phyloP scores from a whole-genome alignment of 2,113 vertebrate genomes.

The Sylvietta virens region DNA sequence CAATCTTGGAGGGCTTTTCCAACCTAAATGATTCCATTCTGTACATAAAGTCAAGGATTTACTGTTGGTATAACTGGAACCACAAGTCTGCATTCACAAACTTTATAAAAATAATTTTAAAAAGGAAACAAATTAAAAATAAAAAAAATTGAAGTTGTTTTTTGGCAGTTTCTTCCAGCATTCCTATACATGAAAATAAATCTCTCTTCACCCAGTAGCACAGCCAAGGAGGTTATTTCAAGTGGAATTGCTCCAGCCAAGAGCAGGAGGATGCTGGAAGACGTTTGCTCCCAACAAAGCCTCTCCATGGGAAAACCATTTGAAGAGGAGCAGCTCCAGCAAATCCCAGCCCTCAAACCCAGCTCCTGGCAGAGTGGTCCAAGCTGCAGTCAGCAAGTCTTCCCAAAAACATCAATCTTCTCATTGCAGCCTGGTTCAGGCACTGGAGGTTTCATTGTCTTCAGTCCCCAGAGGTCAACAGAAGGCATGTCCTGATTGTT shows the following conservation, averaged over 20 bases:
- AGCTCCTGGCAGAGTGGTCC: background rate
- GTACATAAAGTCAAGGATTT: background rate
- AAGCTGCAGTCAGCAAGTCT: background rate
- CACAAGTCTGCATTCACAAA: background rate
- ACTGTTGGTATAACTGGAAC: background rate
- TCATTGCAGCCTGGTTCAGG: background rate
- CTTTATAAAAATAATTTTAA: background rate
- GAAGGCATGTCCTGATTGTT: background rate
- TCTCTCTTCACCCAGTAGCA: background rate
- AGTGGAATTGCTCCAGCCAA: background rate
- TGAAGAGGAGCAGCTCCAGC: background rate
- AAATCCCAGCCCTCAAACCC: background rate
- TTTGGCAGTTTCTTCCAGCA: background rate
- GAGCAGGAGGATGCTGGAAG: background rate
- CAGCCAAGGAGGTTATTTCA: background rate
- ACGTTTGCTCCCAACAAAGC: background rate
- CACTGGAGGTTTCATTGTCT: background rate
- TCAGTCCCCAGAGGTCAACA: background rate
- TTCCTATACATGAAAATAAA: background rate
- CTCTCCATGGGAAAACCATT: background rate
- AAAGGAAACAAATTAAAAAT: background rate
- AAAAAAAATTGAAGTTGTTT: background rate
- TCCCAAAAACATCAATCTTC: conserved; percentile 5
- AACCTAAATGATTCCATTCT: background rate
- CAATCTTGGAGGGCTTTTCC: background rate